These are phyloP conservation scores for Lacerta agilis DNA, from an alignment of 2,797 vertebrate genomes.

Conservation along the genomic window DNA sequence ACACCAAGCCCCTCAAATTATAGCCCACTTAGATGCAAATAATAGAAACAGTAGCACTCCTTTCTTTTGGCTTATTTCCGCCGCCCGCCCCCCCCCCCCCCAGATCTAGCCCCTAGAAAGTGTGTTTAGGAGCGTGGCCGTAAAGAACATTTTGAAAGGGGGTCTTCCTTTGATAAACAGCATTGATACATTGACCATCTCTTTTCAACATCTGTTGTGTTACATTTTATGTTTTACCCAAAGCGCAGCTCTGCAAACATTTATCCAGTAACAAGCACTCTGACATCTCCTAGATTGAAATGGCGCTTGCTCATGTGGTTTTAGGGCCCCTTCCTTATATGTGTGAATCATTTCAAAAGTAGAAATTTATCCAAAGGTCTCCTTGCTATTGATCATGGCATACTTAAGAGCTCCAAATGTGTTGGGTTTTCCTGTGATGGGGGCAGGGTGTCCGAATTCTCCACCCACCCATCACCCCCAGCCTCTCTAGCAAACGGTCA, in stretches of 20 bases:
- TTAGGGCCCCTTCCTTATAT: background rate
- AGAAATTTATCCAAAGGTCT: background rate
- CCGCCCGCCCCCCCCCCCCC: background rate
- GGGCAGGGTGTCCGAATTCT: background rate
- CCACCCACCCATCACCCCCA: background rate
- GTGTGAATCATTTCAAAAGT: constrained; percentile 46
- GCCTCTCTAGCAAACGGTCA: constrained; percentile 57
- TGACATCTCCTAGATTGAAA: background rate
- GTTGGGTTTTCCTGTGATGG: constrained; percentile 70
- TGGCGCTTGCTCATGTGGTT: background rate
- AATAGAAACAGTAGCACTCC: too few relatives aligned
- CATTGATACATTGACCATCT: constrained; percentile 58
- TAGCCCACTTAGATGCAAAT: background rate
- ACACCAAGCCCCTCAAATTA: too few relatives aligned
- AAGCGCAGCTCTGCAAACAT: constrained; percentile 41
- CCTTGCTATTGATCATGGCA: background rate
- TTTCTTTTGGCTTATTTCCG: too few relatives aligned
- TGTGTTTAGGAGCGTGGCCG: background rate
- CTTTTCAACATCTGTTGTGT: constrained; percentile 22
- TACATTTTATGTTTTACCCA: background rate
- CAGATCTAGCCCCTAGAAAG: background rate
- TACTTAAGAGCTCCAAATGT: constrained; percentile 66
- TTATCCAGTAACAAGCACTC: constrained; percentile 32
- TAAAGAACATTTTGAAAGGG: background rate
- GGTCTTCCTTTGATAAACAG: constrained; percentile 12